A percentile compares a stretch with the other conserved stretches of the same genome.
Evolutionary conservation across 2,113 vertebrate genomes (phyloP).

Genomic region (Nesoenas mayeri): DNA sequence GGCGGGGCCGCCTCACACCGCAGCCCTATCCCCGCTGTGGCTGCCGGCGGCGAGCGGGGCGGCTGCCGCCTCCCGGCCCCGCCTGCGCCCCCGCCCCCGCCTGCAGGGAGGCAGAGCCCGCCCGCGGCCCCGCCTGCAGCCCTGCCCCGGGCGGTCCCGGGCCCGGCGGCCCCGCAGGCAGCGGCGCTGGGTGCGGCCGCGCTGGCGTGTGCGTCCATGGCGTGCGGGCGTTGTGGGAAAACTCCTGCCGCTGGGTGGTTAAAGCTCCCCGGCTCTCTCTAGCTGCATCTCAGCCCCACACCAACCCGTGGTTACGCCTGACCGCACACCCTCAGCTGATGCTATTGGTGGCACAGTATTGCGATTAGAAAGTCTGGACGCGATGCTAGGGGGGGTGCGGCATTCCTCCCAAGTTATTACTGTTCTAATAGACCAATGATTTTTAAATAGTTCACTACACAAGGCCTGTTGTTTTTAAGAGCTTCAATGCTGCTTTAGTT

Average conservation of each 20-base stretch:
- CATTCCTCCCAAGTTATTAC: accelerated
- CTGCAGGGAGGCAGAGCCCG: neutral
- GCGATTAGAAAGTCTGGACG: neutral
- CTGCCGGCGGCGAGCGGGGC: accelerated
- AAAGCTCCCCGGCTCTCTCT: neutral
- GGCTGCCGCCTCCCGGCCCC: accelerated
- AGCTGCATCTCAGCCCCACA: neutral
- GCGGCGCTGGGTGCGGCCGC: accelerated
- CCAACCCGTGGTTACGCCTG: neutral
- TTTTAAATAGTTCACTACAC: no score
- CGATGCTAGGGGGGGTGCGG: neutral
- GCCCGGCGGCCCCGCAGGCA: neutral
- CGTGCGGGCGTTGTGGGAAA: neutral
- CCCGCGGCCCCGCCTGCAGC: neutral
- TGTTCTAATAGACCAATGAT: no score
- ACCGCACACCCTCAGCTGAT: accelerated
- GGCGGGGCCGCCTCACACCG: neutral
- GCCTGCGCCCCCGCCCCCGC: neutral
- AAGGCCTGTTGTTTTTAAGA: neutral
- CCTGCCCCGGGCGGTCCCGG: no score
- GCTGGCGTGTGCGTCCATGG: accelerated
- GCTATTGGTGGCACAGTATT: accelerated
- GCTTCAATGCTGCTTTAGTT: accelerated
- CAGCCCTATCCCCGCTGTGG: neutral
- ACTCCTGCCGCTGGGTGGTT: neutral